Percentiles rank a stretch among this genome's conserved stretches.
These are phyloP conservation scores for Trisateles emortualis DNA, from an alignment of 2,888 invertebrate species.

Conservation along the genomic window DNA sequence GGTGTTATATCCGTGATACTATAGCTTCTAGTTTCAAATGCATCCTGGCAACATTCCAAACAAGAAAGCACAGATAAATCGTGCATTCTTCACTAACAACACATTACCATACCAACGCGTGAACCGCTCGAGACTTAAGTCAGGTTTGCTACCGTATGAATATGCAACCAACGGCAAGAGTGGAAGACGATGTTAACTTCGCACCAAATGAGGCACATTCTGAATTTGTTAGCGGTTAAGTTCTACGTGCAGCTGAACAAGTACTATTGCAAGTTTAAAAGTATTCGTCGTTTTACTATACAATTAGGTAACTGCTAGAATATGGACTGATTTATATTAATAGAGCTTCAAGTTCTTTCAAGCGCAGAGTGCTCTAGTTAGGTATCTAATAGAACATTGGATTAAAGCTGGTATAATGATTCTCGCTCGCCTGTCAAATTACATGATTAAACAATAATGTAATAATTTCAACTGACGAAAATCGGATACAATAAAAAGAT, in stretches of 20 bases:
- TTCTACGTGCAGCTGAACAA: slow-evolving; percentile 21
- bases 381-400: no score
- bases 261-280: slow-evolving; percentile 10
- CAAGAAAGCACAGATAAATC: slow-evolving; percentile 3
- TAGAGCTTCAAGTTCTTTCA: no score
- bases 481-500: no score
- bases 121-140: slow-evolving; percentile 30
- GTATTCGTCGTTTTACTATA: neutral
- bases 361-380: no score
- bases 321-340: no score
- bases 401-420: no score
- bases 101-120: slow-evolving; percentile 30
- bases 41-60: slow-evolving; percentile 14
- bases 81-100: slow-evolving; percentile 23
- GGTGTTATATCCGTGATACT: neutral
- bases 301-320: neutral
- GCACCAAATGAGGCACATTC: slow-evolving; percentile 50
- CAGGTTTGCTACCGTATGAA: slow-evolving; percentile 45
- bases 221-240: slow-evolving; percentile 47
- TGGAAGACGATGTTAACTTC: slow-evolving; percentile 33
- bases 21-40: neutral
- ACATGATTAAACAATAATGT: no score
- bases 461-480: no score
- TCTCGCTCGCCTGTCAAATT: no score
- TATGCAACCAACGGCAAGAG: slow-evolving; percentile 44